These are phyloP conservation scores for Eriosoma lanigerum DNA, from an alignment of 1,140 invertebrate species.

Conservation along the genomic window DNA sequence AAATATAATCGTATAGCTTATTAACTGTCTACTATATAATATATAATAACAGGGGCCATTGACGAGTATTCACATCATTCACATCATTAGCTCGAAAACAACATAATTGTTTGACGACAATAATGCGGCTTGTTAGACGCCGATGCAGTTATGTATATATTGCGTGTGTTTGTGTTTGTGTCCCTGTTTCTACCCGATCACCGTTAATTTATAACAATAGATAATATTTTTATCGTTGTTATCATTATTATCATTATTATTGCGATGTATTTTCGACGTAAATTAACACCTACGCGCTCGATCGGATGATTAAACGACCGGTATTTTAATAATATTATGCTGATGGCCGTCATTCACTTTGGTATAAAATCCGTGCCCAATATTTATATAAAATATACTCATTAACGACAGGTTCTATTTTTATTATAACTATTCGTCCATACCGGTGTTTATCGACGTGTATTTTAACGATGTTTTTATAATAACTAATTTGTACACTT, in stretches of 20 bases:
- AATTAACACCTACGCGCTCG: not conserved
- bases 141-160: not conserved
- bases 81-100: constrained; percentile 34
- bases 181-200: not conserved
- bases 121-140: constrained; percentile 21
- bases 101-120: constrained; percentile 35
- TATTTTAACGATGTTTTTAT: not conserved
- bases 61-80: not conserved
- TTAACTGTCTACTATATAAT: too few species aligned
- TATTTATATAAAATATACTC: too few species aligned
- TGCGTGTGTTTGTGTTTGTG: too few species aligned
- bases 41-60: too few species aligned
- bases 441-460: too few species aligned
- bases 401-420: too few species aligned
- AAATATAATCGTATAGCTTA: not conserved
- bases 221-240: too few species aligned
- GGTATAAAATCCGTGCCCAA: not conserved
- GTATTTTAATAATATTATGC: too few species aligned
- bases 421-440: too few species aligned
- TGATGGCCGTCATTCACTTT: not conserved
- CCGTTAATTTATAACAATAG: too few species aligned
- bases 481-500: not conserved
- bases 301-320: not conserved
- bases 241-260: not conserved
- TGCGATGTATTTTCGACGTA: not conserved